Evolutionary conservation across 2,797 vertebrate species (phyloP).

Genomic region (Sebastes hopkinsi): DNA sequence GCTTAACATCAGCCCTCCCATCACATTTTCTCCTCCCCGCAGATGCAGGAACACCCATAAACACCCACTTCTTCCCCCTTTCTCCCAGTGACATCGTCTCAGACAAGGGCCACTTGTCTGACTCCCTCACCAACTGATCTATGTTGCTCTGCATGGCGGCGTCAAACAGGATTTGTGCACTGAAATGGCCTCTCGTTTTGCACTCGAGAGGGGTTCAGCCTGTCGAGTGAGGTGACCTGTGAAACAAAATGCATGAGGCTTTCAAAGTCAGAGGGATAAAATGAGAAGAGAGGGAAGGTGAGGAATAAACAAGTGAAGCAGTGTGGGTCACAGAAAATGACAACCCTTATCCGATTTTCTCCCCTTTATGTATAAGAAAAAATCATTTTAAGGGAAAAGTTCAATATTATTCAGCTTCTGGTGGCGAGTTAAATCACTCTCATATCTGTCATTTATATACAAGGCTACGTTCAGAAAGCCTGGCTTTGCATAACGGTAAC

Average conservation of each 20-base stretch:
- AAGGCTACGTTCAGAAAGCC: not conserved
- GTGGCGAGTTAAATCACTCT: not conserved
- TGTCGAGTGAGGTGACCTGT: slow-evolving; percentile 47
- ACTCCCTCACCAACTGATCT: slow-evolving; percentile 40
- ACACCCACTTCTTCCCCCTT: slow-evolving; percentile 32
- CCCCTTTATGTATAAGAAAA: not conserved
- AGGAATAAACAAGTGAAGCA: slow-evolving; percentile 22
- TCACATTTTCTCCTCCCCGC: slow-evolving; percentile 30
- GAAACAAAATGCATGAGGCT: slow-evolving; percentile 41
- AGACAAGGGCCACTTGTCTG: slow-evolving; percentile 42
- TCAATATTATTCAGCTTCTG: not conserved
- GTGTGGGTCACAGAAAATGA: not conserved
- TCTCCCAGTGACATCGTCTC: slow-evolving; percentile 37
- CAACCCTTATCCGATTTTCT: not conserved
- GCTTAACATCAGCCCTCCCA: slow-evolving; percentile 55
- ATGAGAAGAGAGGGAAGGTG: slow-evolving; percentile 16
- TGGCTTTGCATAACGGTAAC: not conserved
- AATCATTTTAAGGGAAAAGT: not conserved
- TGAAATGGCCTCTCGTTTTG: slow-evolving; percentile 46
- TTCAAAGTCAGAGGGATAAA: slow-evolving; percentile 21
- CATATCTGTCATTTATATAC: not conserved
- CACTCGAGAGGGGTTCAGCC: slow-evolving; percentile 39
- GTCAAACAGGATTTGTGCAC: slow-evolving; percentile 48
- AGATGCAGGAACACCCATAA: slow-evolving; percentile 44
- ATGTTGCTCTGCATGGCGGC: slow-evolving; percentile 19